These are phyloP conservation scores for Silurus aristotelis DNA, from an alignment of 2,797 vertebrate genomes.

Conservation along the genomic window DNA sequence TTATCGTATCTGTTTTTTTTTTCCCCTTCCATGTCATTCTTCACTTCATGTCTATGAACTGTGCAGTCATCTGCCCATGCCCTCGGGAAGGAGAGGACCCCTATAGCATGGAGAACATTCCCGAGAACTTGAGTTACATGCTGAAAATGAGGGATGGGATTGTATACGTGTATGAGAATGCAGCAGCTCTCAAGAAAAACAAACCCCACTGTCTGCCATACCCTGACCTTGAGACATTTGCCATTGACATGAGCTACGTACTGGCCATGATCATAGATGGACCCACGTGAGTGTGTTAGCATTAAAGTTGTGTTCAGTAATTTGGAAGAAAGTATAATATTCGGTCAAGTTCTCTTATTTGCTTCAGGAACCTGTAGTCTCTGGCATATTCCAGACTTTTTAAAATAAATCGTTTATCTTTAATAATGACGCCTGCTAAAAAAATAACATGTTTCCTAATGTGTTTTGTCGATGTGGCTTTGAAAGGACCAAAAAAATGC, in stretches of 20 bases:
- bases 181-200: conserved; percentile 74
- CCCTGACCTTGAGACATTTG: conserved; percentile 92
- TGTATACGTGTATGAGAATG: conserved; percentile 83
- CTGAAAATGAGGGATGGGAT: conserved; percentile 88
- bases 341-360: neutral
- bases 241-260: conserved; percentile 90
- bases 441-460: too few species aligned
- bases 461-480: neutral
- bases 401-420: neutral
- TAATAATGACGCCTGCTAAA: neutral
- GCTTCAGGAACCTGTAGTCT: neutral
- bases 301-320: neutral
- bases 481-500: neutral
- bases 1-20: neutral
- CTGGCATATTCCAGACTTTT: neutral
- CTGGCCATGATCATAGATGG: conserved; percentile 91
- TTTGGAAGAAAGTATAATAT: neutral
- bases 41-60: neutral
- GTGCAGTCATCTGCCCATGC: conserved; percentile 80
- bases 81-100: conserved; percentile 84
- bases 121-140: conserved; percentile 85
- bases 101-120: conserved; percentile 82
- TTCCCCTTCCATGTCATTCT: neutral
- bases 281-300: conserved; percentile 82
- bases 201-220: conserved; percentile 86